phyloP scores from a whole-genome alignment of 2,113 vertebrate species.

The Melanerpes aurifrons region DNA sequence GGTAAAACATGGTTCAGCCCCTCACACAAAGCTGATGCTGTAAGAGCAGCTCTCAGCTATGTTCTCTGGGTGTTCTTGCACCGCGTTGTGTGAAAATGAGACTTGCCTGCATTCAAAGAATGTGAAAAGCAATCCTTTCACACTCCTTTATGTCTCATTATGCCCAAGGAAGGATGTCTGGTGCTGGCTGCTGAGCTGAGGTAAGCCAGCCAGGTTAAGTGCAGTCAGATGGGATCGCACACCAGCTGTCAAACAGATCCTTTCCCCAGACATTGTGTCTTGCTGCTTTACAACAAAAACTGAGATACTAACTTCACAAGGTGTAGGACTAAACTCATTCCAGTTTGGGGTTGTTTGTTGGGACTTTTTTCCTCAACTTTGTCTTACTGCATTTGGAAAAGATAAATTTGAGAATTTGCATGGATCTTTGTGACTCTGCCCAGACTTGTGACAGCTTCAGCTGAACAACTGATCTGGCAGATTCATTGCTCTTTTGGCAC shows the following conservation, averaged over 20 bases:
- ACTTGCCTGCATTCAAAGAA: not conserved
- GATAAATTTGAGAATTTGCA: not conserved
- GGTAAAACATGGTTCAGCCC: not conserved
- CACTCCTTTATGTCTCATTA: not conserved
- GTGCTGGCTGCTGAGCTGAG: not conserved
- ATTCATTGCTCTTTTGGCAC: not conserved
- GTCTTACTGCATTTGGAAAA: not conserved
- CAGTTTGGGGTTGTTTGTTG: not conserved
- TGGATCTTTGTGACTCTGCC: not conserved
- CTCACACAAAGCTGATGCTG: not conserved
- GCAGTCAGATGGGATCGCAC: not conserved
- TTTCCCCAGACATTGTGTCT: not conserved
- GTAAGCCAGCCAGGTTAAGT: not conserved
- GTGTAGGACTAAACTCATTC: not conserved
- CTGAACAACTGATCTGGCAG: not conserved
- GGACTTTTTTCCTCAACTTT: not conserved
- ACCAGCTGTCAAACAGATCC: not conserved
- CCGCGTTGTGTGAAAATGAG: not conserved
- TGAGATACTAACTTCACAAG: not conserved
- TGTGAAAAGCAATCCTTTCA: not conserved
- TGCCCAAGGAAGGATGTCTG: not conserved
- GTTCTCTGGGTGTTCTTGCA: not conserved
- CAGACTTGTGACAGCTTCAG: not conserved
- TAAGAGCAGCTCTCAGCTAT: not conserved
- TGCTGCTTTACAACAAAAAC: not conserved